A percentile compares a stretch with the other conserved stretches of the same genome.
Conservation (phyloP, 2,888 invertebrate genomes). For the Eustalomyia histrio region DNA sequence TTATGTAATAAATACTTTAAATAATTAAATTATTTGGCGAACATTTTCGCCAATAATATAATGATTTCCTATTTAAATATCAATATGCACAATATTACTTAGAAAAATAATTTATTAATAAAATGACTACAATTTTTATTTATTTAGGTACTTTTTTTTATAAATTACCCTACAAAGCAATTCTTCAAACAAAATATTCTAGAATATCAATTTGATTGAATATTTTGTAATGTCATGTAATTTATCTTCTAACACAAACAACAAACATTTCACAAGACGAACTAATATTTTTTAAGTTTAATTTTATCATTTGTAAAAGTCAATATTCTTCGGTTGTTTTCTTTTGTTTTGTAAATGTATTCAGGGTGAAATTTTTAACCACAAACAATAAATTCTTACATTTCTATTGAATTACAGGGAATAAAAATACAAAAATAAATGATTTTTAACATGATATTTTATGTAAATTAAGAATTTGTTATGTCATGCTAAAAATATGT, state of each 20-base stretch:
- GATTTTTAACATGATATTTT: background rate
- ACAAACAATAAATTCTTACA: conserved; percentile 48
- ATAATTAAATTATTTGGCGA: too few relatives aligned
- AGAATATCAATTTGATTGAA: conserved; percentile 36
- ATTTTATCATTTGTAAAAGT: conserved; percentile 16
- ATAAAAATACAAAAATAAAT: background rate
- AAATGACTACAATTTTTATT: too few relatives aligned
- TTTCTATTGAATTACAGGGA: conserved; percentile 22
- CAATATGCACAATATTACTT: too few relatives aligned
- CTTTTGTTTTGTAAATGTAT: conserved; percentile 5
- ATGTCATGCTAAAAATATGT: too few relatives aligned
- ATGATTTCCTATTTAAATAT: too few relatives aligned
- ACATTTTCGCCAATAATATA: too few relatives aligned
- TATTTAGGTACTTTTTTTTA: too few relatives aligned
- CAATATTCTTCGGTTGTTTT: conserved; percentile 37
- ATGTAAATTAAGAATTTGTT: too few relatives aligned
- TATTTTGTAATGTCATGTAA: conserved; percentile 41
- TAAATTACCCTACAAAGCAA: too few relatives aligned
- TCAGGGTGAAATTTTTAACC: conserved; percentile 29
- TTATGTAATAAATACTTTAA: too few relatives aligned
- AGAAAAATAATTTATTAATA: too few relatives aligned
- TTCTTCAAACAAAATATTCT: conserved; percentile 23
- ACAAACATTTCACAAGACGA: background rate
- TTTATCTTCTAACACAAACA: conserved; percentile 40
- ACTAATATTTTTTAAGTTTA: background rate